Percentiles rank a stretch among this genome's conserved stretches.
These are phyloP conservation scores for Lepidocyrtoides sp. DNA, from an alignment of 2,888 invertebrate species.

Conservation along the genomic window DNA sequence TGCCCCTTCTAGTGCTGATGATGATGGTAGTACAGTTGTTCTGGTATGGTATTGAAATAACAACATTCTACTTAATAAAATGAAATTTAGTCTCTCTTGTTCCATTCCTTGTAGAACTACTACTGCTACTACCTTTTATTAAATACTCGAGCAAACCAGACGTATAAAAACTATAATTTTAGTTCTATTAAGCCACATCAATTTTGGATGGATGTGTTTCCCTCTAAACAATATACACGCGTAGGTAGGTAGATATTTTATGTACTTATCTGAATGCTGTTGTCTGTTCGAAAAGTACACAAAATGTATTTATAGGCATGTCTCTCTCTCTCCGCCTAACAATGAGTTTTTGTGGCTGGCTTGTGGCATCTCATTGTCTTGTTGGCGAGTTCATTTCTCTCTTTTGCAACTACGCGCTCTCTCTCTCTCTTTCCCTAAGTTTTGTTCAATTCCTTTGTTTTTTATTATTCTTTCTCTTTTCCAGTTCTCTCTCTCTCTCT, in stretches of 20 bases:
- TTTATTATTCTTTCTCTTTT: neutral
- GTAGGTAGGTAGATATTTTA: neutral
- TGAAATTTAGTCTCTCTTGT: conserved; percentile 58
- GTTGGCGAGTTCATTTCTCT: conserved; percentile 77
- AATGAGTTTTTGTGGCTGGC: conserved; percentile 80
- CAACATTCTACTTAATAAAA: conserved; percentile 70
- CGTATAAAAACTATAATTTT: neutral
- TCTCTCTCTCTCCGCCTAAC: conserved; percentile 58
- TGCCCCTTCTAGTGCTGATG: neutral
- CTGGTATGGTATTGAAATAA: conserved; percentile 65
- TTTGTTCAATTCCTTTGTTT: conserved; percentile 72
- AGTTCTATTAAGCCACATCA: conserved; percentile 21
- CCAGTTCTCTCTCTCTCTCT: conserved; percentile 58
- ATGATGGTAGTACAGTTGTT: neutral
- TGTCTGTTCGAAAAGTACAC: neutral
- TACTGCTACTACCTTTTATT: neutral
- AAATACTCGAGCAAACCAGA: neutral
- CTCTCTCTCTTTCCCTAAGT: conserved; percentile 61
- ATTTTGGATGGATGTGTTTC: conserved; percentile 31
- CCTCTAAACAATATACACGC: neutral
- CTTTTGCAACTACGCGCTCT: conserved; percentile 61
- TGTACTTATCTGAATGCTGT: neutral
- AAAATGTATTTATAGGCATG: neutral
- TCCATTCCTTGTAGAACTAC: conserved; percentile 16
- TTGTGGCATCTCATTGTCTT: conserved; percentile 80